Evolutionary conservation across 2,113 vertebrate genomes (phyloP), one percentile per base, ranked within the genome.

Genomic region (Penelope pileata): DNA sequence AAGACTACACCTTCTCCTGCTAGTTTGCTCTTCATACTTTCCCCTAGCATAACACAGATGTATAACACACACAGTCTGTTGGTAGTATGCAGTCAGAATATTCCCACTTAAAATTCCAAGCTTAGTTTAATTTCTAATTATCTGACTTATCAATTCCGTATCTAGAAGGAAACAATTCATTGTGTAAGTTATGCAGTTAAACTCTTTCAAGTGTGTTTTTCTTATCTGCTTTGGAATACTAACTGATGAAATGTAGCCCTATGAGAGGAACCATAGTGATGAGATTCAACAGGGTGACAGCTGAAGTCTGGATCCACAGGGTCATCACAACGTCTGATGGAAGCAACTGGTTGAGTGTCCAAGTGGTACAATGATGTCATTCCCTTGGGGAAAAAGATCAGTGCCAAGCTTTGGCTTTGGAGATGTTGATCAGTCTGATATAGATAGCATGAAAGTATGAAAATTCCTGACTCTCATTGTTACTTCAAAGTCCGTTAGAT

Each of bases 221-320:
- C 24, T 77, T 17, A 60, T 53, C 32, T 6, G 2, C 63, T 93
- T 60, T 23, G 60, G 24, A 81, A 76, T 43, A 38, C 16, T 38
- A 12, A 9, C 92, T 56, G 9, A 13, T 66, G 36, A 18, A 79
- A 40, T 40, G 17, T 50, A 36, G 16, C 14, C 7, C 6, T 29
- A 3, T n/a, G 30, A 40, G 18, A 63, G 24, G 30, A 86, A 43
- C 23, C 0, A 0, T 3, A 47, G 29, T 3, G 4, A 22, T 68
- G 36, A 1, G 0, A 16, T 59, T 79, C 59, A 50, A 36, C 24
- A 18, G 0, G 1, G 42, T 29, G 29, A 38, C 58, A 47, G 75
- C 22, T 80, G 59, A 86, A 88, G 42, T 62, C 22, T 0, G 0
- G 45, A 59, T 50, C 45, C 59, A 34, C 34, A 86, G 23, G 58